Evolutionary conservation across 2,888 invertebrate genomes (phyloP).

Genomic region (Stenurella melanura): DNA sequence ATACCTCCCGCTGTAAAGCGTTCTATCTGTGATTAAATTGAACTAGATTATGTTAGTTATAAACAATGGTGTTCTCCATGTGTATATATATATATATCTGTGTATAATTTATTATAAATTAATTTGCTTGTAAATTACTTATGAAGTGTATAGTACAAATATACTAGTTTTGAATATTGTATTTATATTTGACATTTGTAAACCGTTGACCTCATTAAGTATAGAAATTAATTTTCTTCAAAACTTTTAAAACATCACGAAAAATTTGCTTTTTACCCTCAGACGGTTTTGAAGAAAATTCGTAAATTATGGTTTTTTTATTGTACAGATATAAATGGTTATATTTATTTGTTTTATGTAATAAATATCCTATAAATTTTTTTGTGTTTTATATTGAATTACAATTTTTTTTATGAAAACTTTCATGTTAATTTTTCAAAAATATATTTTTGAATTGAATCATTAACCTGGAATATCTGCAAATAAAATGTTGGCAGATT

Average conservation of each 20-base stretch:
- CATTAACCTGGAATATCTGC: not conserved
- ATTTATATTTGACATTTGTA: slow-evolving; percentile 15
- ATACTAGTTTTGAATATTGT: slow-evolving; percentile 39
- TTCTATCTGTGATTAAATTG: slow-evolving; percentile 44
- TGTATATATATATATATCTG: slow-evolving; percentile 43
- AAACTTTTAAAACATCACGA: not conserved
- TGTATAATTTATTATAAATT: slow-evolving; percentile 33
- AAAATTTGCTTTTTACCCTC: not conserved
- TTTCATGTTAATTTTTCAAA: not conserved
- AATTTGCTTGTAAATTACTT: slow-evolving; percentile 29
- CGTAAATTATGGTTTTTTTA: not conserved
- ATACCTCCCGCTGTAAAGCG: slow-evolving; percentile 43
- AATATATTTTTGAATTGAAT: not conserved
- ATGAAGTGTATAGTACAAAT: slow-evolving; percentile 44
- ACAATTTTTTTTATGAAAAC: too few species aligned
- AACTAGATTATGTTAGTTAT: slow-evolving; percentile 26
- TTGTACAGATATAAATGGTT: not conserved
- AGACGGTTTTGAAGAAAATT: not conserved
- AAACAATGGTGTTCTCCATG: slow-evolving; percentile 36
- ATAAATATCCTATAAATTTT: not conserved
- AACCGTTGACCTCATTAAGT: not conserved
- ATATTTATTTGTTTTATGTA: slow-evolving; percentile 7
- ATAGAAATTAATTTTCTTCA: not conserved
- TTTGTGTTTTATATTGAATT: not conserved
- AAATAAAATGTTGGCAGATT: not conserved